Base-by-base conservation (phyloP, 2,888 invertebrate species). In the Cancer borealis region DNA sequence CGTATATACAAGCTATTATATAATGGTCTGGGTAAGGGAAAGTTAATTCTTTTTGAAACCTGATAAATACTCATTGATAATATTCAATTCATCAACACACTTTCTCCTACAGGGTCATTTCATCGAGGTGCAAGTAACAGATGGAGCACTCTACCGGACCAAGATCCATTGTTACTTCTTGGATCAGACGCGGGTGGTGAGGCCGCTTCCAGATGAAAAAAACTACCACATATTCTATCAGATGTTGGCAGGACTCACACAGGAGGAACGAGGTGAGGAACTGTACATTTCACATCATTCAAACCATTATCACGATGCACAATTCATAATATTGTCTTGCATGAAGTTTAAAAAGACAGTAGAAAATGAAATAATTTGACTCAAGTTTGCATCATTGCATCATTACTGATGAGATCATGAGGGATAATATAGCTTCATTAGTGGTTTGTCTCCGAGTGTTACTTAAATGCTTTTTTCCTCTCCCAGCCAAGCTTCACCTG, bases 151-250 rank as follows among this genome's bases (percentile, higher is more conserved):
- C 93, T 99, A 99, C 97, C 97, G 99, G 96, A 99, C 99, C 84
- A 99, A 99, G 97, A 99, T 99, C 96, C 99, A 99, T 97, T 99
- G 99, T 97, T 99, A 99, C 97, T 99, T 99, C 97, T 97, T 99
- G 96, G 99, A 99, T 96, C 98, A 99, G 97, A 98, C 98, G 92
- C 97, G 99, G 95, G 99, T 99, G 93, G 98, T 99, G 96, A 97
- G 98, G 73, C 98, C 98, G 45, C 97, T 98, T 96, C 97, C 98
- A 26, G 98, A 98, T 96, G 99, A 99, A 97, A 98, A 98, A 96
- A 99, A 99, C 97, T 99, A 99, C 97, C 99, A 99, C 97, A 99
- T 99, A 96, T 99, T 99, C 97, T 99, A 99, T 97, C 99, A 99
- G 97, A 98, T 99, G 98, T 97, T 98, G 92, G 98, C 99, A 30